Evolutionary conservation across 2,888 invertebrate species (phyloP).

Genomic region (Agrotis ipsilon): DNA sequence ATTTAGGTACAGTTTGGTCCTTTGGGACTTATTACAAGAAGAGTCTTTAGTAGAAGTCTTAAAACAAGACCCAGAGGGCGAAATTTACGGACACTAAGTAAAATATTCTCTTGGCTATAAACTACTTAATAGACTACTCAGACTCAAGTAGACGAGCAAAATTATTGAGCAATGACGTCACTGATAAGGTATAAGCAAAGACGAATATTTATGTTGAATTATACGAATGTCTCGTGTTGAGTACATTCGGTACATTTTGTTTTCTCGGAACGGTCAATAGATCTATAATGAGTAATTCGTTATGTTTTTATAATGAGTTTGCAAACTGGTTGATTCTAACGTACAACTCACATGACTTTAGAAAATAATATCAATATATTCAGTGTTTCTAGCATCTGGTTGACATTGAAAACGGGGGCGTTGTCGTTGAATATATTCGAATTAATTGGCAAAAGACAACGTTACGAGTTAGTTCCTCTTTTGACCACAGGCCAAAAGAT

Average conservation of each 20-base stretch:
- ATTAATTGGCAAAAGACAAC: too few relatives aligned
- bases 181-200: neutral
- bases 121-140: slow-evolving; percentile 4
- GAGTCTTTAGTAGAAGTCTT: neutral
- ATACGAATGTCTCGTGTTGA: neutral
- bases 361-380: too few relatives aligned
- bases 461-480: too few relatives aligned
- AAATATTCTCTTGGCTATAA: neutral
- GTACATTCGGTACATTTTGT: neutral
- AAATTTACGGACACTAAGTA: neutral
- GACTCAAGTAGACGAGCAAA: neutral
- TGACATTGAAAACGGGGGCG: too few relatives aligned
- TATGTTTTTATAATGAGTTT: neutral
- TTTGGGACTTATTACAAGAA: neutral
- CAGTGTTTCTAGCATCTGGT: too few relatives aligned
- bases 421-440: too few relatives aligned
- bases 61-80: neutral
- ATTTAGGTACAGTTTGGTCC: neutral
- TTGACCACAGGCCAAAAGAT: too few relatives aligned
- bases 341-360: too few relatives aligned
- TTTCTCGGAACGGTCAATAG: neutral
- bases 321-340: neutral
- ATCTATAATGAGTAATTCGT: neutral
- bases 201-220: neutral
- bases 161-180: slow-evolving; percentile 20